Percentiles rank a stretch among this genome's conserved stretches.
These are phyloP conservation scores for Rapana venosa DNA, from an alignment of 2,888 invertebrate species.

Conservation along the genomic window DNA sequence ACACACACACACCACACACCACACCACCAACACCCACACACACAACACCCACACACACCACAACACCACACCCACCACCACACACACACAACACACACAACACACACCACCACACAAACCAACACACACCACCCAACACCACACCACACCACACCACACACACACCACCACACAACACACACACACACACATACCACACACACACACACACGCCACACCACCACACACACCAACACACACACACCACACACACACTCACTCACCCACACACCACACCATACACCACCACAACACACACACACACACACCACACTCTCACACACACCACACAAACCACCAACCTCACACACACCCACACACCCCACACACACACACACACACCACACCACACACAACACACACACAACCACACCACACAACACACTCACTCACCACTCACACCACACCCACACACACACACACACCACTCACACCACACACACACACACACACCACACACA, in stretches of 20 bases:
- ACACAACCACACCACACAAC: neutral
- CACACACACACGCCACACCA: no score
- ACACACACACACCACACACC: neutral
- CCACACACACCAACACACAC: no score
- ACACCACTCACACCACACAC: neutral
- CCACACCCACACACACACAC: neutral
- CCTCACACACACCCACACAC: conserved; percentile 1
- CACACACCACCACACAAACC: no score
- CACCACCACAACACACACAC: no score
- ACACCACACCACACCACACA: no score
- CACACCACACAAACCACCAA: conserved; percentile 11
- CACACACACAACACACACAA: neutral
- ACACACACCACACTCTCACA: neutral
- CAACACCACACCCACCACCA: conserved; percentile 9
- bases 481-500: neutral
- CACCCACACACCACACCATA: no score
- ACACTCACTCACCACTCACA: neutral
- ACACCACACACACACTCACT: no score
- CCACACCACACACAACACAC: neutral
- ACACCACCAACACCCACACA: neutral
- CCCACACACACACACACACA: neutral
- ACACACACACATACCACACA: no score
- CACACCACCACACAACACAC: no score
- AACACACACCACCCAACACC: no score
- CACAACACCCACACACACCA: neutral